phyloP scores from a whole-genome alignment of 2,888 invertebrate genomes.

The Chirona hameri region DNA sequence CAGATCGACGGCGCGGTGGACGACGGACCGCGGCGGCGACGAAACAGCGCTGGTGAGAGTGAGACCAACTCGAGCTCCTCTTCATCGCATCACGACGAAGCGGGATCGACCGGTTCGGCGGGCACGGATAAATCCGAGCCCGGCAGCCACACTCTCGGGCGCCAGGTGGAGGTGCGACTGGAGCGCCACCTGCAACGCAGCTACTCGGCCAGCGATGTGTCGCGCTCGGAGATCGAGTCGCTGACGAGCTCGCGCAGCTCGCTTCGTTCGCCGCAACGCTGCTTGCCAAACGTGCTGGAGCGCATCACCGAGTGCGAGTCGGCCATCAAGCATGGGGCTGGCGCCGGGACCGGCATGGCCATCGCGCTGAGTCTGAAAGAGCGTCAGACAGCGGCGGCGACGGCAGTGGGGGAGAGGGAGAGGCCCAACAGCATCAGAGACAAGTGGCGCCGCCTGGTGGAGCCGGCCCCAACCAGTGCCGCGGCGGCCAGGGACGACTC shows the following conservation, averaged over 20 bases:
- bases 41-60: constrained; percentile 27
- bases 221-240: not conserved
- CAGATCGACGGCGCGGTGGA: not conserved
- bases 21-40: not conserved
- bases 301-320: constrained; percentile 33
- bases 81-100: not conserved
- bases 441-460: constrained; percentile 34
- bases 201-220: constrained; percentile 6
- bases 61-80: constrained; percentile 12
- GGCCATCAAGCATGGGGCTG: constrained; percentile 41
- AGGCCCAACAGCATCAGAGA: constrained; percentile 29
- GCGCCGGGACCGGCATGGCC: constrained; percentile 45
- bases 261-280: not conserved
- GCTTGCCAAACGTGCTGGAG: constrained; percentile 4
- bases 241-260: constrained; percentile 4
- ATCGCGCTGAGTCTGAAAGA: constrained; percentile 46
- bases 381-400: constrained; percentile 44
- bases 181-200: constrained; percentile 29
- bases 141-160: constrained; percentile 24
- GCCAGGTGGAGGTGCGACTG: constrained; percentile 29
- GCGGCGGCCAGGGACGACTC: constrained; percentile 61
- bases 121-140: not conserved
- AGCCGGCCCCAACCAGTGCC: not conserved
- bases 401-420: not conserved
- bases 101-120: not conserved